Evolutionary conservation across 2,113 vertebrate species (phyloP), one percentile per base, ranked within the genome.

Genomic region (Rhipidura dahli): DNA sequence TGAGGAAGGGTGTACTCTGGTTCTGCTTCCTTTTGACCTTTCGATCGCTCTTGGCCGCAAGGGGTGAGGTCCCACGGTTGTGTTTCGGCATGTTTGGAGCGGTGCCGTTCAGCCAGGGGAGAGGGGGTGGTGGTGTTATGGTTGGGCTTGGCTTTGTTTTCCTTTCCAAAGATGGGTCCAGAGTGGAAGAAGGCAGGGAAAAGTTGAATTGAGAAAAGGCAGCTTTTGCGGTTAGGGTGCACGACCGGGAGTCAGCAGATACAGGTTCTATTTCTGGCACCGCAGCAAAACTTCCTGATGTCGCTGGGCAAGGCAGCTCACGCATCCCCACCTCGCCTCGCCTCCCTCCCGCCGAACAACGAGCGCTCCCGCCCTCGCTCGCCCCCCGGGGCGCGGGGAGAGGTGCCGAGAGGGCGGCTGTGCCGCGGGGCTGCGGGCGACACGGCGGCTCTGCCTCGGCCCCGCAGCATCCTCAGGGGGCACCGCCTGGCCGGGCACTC

Each of bases 201-300:
- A 89, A 96, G 79, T 68, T 94, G 73, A 91, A 78, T 39, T 31
- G 49, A 53, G 72, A 51, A 50, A 82, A 90, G 53, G 44, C 66
- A 61, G 59, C 37, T 77, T 83, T 84, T 78, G 92, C 51, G 23
- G 94, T 88, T 83, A 65, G 78, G 68, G 78, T 18, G 30, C 83
- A 45, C 65, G 75, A 75, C 15, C 10, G 27, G 33, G 56, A 96
- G 73, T 70, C 94, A 95, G 92, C 92, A 96, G 89, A 47, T 4
- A 13, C 80, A 73, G 80, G 61, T 93, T 96, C 91, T 95, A 83
- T 94, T 95, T 83, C 68, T 94, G 95, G 94, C 85, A 92, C 76
- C 71, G 33, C 85, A 80, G 85, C 68, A 87, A 90, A 93, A 93
- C 92, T 95, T 96, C 79, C 68, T 27, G 72, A 63, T 60, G 89